A percentile compares a stretch with the other conserved stretches of the same genome.
Conservation (phyloP, 2,113 vertebrate species). For the Coregonus clupeaformis region DNA sequence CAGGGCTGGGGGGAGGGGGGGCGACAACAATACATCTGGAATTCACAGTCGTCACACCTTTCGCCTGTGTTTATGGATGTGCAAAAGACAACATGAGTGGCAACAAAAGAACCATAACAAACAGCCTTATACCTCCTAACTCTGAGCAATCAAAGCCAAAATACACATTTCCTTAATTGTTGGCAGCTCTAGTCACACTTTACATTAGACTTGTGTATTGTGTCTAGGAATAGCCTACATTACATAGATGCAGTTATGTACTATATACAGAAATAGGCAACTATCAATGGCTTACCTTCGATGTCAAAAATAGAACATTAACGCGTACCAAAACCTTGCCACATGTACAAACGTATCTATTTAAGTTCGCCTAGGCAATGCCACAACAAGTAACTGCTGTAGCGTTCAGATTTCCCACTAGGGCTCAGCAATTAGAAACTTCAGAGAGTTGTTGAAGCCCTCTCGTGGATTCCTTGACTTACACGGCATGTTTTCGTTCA, state of each 20-base stretch:
- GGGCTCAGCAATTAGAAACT: no score
- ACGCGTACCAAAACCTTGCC: no score
- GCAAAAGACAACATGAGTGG: not conserved
- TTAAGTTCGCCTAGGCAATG: not conserved
- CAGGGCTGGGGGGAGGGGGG: not conserved
- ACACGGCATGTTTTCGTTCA: not conserved
- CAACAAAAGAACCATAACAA: not conserved
- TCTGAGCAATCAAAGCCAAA: not conserved
- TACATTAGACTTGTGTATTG: no score
- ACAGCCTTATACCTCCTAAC: not conserved
- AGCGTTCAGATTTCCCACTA: no score
- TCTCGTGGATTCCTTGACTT: not conserved
- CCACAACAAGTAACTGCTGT: no score
- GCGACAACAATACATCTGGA: slow-evolving; percentile 39
- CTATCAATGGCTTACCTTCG: not conserved
- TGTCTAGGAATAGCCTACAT: not conserved
- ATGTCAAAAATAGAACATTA: not conserved
- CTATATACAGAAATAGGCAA: not conserved
- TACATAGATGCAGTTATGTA: not conserved
- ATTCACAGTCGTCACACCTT: slow-evolving; percentile 16
- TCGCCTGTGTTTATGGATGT: not conserved
- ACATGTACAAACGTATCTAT: not conserved
- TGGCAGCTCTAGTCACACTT: not conserved
- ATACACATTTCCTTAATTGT: not conserved
- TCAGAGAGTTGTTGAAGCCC: not conserved